Evolutionary conservation across 2,797 vertebrate genomes (phyloP), one percentile per base, ranked within the genome.

Genomic region (Echiichthys vipera): DNA sequence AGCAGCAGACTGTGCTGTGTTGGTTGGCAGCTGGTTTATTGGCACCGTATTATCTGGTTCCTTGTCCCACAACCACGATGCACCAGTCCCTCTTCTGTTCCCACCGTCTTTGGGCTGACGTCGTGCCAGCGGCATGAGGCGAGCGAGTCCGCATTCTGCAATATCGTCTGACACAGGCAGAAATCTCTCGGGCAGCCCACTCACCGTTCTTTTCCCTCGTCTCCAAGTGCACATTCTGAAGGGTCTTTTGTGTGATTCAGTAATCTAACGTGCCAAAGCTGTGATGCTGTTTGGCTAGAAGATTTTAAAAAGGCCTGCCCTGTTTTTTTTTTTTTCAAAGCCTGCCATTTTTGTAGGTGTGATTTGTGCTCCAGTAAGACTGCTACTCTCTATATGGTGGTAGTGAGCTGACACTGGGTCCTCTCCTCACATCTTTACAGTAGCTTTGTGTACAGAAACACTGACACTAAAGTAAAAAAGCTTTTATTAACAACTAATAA

Each of bases 11-110:
- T 62, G 51, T 54, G 63, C 80, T 83, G 81, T 83, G 57, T 73
- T 77, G 75, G 64, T 78, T 85, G 88, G 85, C 88, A 81, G 77
- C 84, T 84, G 64, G 47, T 65, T 73, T 47, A 43, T 43, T 84
- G 90, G 84, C 82, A 24, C 54, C n/a, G 64, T 66, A 40, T 74
- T 68, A 68, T 80, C 81, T 84, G 84, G 61, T 73, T 66, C 79
- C 39, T 34, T 5, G 55, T 88, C 65, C 40, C 14, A 39, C n/a
- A n/a, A n/a, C 77, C 65, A 50, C 46, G 36, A 68, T 71, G 63
- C 49, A 51, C 32, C 54, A 29, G 73, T 53, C 53, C 61, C 51
- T 69, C 64, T 42, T n/a, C 65, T 64, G 80, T 79, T 84, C 76
- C 78, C 84, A 78, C 54, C 69, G 36, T 88, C 65, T 55, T 68